These are phyloP conservation scores for Erebia ligea DNA, from an alignment of 2,888 invertebrate species.

Conservation along the genomic window DNA sequence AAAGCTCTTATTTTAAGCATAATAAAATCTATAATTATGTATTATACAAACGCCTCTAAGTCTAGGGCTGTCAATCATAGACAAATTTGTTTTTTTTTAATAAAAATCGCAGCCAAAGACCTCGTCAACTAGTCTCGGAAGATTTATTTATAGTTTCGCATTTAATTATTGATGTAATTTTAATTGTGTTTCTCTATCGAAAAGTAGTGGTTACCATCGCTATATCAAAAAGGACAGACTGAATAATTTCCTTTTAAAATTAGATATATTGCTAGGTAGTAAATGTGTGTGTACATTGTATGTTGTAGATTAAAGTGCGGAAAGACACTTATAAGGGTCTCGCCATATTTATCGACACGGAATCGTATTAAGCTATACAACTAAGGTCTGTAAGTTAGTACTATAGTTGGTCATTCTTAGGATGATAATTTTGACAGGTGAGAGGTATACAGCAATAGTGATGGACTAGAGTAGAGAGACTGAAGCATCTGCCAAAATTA, in stretches of 20 bases:
- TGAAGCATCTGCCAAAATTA: too few relatives aligned
- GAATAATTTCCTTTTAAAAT: constrained; percentile 48
- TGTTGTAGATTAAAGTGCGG: constrained; percentile 34
- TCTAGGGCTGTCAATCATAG: constrained; percentile 15
- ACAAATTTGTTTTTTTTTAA: constrained; percentile 31
- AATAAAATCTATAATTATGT: constrained; percentile 14
- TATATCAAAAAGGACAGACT: constrained; percentile 63
- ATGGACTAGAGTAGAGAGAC: too few relatives aligned
- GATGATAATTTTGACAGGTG: too few relatives aligned
- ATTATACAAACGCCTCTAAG: constrained; percentile 7
- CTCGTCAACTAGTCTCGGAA: constrained; percentile 71
- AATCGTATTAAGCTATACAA: too few relatives aligned
- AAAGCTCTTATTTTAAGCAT: constrained; percentile 16
- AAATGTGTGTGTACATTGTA: constrained; percentile 40
- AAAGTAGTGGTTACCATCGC: constrained; percentile 66
- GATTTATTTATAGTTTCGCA: constrained; percentile 66
- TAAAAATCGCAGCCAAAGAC: constrained; percentile 73
- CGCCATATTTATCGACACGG: too few relatives aligned
- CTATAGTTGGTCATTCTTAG: too few relatives aligned
- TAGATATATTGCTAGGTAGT: constrained; percentile 19
- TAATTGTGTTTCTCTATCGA: constrained; percentile 46
- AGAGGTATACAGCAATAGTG: too few relatives aligned
- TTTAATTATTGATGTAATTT: constrained; percentile 54
- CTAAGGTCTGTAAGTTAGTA: too few relatives aligned
- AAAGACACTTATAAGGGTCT: not conserved